These are phyloP conservation scores for Drosophila oshimai DNA, from an alignment of 1,140 invertebrate species.

Conservation along the genomic window DNA sequence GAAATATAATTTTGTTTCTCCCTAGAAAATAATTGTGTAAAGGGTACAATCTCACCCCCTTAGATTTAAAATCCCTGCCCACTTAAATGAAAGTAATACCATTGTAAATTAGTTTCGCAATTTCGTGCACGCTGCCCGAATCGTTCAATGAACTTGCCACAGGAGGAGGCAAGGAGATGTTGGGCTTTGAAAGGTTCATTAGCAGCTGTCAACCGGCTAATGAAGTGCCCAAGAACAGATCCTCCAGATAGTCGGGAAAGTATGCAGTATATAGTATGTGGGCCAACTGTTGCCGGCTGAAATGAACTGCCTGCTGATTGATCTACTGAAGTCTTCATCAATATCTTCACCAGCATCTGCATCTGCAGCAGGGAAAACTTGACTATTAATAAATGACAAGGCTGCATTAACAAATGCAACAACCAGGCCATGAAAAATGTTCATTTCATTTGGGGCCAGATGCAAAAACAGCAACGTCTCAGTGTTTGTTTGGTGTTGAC, in stretches of 20 bases:
- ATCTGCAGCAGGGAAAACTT: slow-evolving; percentile 31
- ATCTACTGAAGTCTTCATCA: slow-evolving; percentile 55
- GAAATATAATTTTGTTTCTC: too few species aligned
- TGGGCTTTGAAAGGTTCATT: slow-evolving; percentile 46
- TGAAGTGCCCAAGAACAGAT: slow-evolving; percentile 45
- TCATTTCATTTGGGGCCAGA: slow-evolving; percentile 57
- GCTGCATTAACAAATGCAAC: slow-evolving; percentile 68
- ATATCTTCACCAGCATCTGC: slow-evolving; percentile 28
- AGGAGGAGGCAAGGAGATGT: slow-evolving; percentile 21
- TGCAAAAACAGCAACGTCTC: slow-evolving; percentile 52
- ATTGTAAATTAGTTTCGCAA: slow-evolving; percentile 72
- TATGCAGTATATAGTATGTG: slow-evolving; percentile 35
- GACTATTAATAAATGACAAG: slow-evolving; percentile 71
- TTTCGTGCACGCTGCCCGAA: slow-evolving; percentile 54
- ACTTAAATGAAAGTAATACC: slow-evolving; percentile 65
- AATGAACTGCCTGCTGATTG: slow-evolving; percentile 58
- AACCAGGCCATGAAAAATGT: slow-evolving; percentile 63
- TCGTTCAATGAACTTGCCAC: slow-evolving; percentile 66
- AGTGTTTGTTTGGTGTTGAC: slow-evolving; percentile 76
- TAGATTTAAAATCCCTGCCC: slow-evolving; percentile 3
- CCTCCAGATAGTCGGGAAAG: slow-evolving; percentile 28
- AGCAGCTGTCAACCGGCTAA: slow-evolving; percentile 68
- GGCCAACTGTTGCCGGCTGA: slow-evolving; percentile 62
- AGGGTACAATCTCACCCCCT: slow-evolving; percentile 10
- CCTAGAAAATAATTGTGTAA: background rate